Conservation (phyloP, 2,888 invertebrate species). For the Lithosia quadra region DNA sequence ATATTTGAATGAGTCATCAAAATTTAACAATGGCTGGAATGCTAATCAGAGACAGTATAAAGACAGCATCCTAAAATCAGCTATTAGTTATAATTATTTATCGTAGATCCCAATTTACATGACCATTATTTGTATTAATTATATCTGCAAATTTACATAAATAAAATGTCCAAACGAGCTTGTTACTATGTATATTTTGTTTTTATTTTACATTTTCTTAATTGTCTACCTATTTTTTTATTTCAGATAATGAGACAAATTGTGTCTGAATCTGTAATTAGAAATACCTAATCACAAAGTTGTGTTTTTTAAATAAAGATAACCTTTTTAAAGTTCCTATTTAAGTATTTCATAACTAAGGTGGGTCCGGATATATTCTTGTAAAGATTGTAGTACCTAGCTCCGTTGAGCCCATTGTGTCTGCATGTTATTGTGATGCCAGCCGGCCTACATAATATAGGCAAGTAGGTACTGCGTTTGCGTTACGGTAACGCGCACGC, state of each 20-base stretch:
- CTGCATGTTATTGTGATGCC: constrained; percentile 58
- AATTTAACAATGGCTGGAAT: constrained; percentile 79
- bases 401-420: constrained; percentile 62
- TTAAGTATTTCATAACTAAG: constrained; percentile 36
- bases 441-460: constrained; percentile 16
- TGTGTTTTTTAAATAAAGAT: not conserved
- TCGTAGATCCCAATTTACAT: constrained; percentile 85
- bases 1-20: constrained; percentile 80
- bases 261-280: not conserved
- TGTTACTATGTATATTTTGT: constrained; percentile 71
- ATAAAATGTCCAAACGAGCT: constrained; percentile 86
- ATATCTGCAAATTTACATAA: constrained; percentile 87
- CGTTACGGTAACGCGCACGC: constrained; percentile 69
- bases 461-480: constrained; percentile 41
- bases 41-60: constrained; percentile 68
- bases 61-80: constrained; percentile 75
- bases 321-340: constrained; percentile 17
- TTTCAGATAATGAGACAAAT: not conserved
- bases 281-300: not conserved
- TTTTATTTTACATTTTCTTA: constrained; percentile 37
- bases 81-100: constrained; percentile 79
- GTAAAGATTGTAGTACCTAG: constrained; percentile 57
- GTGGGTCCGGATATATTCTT: constrained; percentile 68
- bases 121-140: constrained; percentile 87
- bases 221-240: not conserved